Percentiles rank a stretch among this genome's conserved stretches.
phyloP scores from a whole-genome alignment of 2,113 vertebrate genomes.

The Mellivora capensis region DNA sequence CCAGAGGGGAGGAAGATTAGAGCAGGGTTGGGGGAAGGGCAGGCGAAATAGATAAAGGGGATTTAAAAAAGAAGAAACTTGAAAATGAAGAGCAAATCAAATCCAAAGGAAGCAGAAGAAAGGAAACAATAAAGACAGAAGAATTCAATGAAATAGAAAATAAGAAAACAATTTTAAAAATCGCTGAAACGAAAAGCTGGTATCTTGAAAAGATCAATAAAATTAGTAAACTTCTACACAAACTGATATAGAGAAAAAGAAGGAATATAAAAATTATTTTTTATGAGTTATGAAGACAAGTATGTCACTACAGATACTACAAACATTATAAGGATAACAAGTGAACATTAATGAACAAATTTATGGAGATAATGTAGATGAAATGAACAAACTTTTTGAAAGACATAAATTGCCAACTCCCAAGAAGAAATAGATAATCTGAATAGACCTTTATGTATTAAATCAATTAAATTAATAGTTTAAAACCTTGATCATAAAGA shows the following conservation, averaged over 20 bases:
- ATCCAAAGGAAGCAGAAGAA: not conserved
- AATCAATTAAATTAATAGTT: conserved; percentile 4
- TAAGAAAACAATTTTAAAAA: not conserved
- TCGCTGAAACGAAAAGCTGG: not conserved
- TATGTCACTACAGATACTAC: not conserved
- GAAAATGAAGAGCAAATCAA: conserved; percentile 2
- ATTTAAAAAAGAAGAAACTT: not conserved
- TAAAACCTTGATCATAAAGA: not conserved
- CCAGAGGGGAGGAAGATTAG: not conserved
- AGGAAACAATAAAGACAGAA: not conserved
- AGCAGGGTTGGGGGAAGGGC: not conserved
- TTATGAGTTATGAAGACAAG: conserved; percentile 5
- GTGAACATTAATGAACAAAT: not conserved
- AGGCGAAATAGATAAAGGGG: not conserved
- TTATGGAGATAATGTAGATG: not conserved
- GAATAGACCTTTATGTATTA: not conserved
- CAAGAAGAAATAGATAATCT: not conserved
- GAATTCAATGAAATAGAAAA: not conserved
- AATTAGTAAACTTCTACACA: not conserved
- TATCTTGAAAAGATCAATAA: not conserved
- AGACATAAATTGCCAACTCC: not conserved
- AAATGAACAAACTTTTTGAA: not conserved
- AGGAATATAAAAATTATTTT: not conserved
- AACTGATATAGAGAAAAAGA: not conserved
- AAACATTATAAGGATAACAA: conserved; percentile 4